Conservation (phyloP, 2,797 vertebrate species). For the Onychomys arenicola region DNA sequence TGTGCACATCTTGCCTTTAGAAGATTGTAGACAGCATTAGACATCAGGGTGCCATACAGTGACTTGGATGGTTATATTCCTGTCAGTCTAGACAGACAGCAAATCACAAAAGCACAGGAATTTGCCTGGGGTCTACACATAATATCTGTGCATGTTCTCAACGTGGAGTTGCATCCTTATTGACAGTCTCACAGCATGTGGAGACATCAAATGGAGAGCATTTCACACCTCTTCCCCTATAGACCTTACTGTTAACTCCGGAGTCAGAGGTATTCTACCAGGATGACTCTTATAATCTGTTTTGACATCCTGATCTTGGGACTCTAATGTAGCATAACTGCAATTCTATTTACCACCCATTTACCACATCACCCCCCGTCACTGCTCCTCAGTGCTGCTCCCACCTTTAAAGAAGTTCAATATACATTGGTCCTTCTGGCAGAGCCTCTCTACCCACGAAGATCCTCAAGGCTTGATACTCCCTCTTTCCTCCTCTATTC, state of each 20-base stretch:
- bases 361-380: rapidly evolving
- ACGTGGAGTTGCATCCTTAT: background rate
- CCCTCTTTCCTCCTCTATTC: background rate
- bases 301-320: background rate
- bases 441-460: background rate
- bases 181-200: background rate
- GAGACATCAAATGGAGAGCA: rapidly evolving
- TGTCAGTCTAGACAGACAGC: background rate
- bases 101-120: background rate
- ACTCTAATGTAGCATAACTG: background rate
- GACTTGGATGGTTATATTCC: background rate
- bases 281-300: background rate
- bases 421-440: background rate
- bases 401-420: rapidly evolving
- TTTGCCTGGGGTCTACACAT: background rate
- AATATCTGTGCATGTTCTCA: background rate
- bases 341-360: too few species aligned
- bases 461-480: background rate
- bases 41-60: background rate
- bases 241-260: background rate
- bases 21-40: background rate
- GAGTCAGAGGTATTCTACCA: background rate
- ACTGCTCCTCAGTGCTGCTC: too few species aligned
- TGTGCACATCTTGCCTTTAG: background rate
- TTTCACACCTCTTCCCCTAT: rapidly evolving